Evolutionary conservation across 2,888 invertebrate genomes (phyloP).

Genomic region (Eucriotettix oculatus): DNA sequence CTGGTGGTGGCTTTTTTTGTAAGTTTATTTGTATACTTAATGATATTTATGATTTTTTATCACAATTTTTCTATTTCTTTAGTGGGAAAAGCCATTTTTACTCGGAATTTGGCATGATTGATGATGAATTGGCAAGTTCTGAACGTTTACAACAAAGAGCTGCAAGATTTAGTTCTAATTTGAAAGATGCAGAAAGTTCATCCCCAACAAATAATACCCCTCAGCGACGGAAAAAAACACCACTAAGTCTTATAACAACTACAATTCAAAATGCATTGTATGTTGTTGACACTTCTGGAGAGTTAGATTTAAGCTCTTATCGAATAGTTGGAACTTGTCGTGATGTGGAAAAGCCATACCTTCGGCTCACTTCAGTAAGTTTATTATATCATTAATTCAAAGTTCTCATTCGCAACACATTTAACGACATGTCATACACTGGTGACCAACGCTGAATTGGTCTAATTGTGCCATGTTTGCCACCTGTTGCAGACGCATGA

Average conservation of each 20-base stretch:
- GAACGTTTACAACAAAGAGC: conserved; percentile 76
- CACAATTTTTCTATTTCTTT: not conserved
- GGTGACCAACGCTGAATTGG: no score
- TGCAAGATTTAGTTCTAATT: conserved; percentile 57
- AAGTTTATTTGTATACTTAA: not conserved
- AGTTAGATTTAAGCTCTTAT: conserved; percentile 70
- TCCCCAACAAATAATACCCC: not conserved
- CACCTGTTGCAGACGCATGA: no score
- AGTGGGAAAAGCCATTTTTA: conserved; percentile 40
- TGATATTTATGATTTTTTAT: not conserved
- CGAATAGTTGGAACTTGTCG: conserved; percentile 89
- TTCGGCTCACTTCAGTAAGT: conserved; percentile 65
- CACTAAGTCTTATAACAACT: conserved; percentile 10
- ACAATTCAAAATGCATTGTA: conserved; percentile 3
- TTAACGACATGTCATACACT: no score
- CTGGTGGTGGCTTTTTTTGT: no score
- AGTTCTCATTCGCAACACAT: no score
- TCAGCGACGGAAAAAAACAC: conserved; percentile 5
- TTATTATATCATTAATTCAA: not conserved
- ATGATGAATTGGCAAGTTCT: conserved; percentile 39
- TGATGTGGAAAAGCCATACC: conserved; percentile 90
- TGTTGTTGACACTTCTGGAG: conserved; percentile 44
- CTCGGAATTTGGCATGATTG: conserved; percentile 40
- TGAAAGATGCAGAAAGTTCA: conserved; percentile 14
- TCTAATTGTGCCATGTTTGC: no score